Conservation (phyloP, 2,888 invertebrate species). For the Drosophila borealis region DNA sequence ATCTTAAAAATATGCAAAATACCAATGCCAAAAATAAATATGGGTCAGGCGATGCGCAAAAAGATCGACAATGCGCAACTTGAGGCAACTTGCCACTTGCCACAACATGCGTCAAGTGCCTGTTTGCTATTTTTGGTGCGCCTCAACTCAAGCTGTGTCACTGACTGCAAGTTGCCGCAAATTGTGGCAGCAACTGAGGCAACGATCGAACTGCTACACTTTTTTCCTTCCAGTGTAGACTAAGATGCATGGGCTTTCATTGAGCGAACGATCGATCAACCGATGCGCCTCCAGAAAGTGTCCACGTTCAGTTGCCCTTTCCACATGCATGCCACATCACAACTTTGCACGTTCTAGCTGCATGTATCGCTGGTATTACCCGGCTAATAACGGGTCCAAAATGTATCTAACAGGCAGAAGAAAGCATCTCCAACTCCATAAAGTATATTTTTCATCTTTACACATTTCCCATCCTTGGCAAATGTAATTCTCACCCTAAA, state of each 20-base stretch:
- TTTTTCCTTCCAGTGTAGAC: background rate
- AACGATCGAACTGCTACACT: slow-evolving; percentile 21
- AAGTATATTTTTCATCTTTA: no score
- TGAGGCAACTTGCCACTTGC: slow-evolving; percentile 22
- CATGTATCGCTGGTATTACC: no score
- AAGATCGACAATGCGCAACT: slow-evolving; percentile 44
- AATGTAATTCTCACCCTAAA: no score
- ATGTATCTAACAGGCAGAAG: no score
- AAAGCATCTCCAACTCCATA: no score
- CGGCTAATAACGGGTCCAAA: no score
- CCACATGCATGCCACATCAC: no score
- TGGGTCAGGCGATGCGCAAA: slow-evolving; percentile 62
- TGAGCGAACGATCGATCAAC: slow-evolving; percentile 4
- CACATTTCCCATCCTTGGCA: no score
- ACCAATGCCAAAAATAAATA: slow-evolving; percentile 74
- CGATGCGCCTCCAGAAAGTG: background rate
- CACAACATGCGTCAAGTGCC: slow-evolving; percentile 19
- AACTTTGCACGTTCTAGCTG: background rate
- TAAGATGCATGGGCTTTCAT: slow-evolving; percentile 5
- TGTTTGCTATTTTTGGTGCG: slow-evolving; percentile 40
- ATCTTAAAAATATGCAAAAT: slow-evolving; percentile 30
- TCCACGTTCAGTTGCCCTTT: background rate
- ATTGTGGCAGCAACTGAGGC: slow-evolving; percentile 21
- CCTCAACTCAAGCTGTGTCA: slow-evolving; percentile 24
- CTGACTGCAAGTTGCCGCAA: slow-evolving; percentile 36